Evolutionary conservation across 2,888 invertebrate genomes (phyloP), one percentile per base, ranked within the genome.

Genomic region (Resseliella maxima): DNA sequence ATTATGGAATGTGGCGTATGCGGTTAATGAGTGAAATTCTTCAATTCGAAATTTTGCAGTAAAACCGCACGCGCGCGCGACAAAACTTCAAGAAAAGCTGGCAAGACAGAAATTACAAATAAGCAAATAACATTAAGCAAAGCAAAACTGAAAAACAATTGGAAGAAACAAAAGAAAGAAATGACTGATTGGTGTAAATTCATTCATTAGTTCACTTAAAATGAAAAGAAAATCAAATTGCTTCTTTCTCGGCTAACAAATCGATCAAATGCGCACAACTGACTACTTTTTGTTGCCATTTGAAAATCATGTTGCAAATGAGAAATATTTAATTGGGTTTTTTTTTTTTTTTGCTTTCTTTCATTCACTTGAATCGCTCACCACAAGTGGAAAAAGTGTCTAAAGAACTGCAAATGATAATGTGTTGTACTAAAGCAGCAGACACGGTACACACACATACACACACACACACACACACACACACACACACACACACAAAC

Each of bases 1-100:
- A 2, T 31, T 72, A 18, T 72, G 72, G 72, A 72, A 72, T 72
- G 72, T 72, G 72, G 31, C 31, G 72, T 72, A 72, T 72, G 72
- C 72, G 72, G 31, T 72, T 72, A 72, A 72, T 72, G 72, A 72
- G 72, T 72, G 72, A 72, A 72, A 72, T 72, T 72, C 72, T 72
- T 72, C 72, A 31, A 41, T 72, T 72, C 72, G 72, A 72, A 72
- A 72, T 27, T 72, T 72, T 31, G 18, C 35, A 27, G 31, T 31
- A n/a, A 72, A 31, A 72, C 10, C 3, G 31, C 35, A n/a, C n/a
- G n/a, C n/a, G n/a, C n/a, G n/a, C n/a, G n/a, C n/a, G n/a, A 31
- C 35, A 35, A 72, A 35, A 2, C 6, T 41, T 24, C 59, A 31
- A 31, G 31, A 50, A 8, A 18, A 50, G 12, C 8, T 72, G 72